Evolutionary conservation across 1,140 invertebrate species (phyloP).

Genomic region (Heterodera carotae): DNA sequence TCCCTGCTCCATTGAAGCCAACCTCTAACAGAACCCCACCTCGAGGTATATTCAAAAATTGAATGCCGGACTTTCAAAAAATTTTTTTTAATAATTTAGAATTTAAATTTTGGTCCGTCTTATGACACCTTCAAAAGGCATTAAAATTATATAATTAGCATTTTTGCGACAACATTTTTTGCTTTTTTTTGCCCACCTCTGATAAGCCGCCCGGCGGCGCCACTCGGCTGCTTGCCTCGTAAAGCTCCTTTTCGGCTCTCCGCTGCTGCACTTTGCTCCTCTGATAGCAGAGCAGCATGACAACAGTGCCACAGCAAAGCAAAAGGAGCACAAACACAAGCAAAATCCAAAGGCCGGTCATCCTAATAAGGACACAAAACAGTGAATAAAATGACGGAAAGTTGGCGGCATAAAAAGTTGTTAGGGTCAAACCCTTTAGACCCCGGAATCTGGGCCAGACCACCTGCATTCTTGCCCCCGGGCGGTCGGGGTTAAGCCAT

Average conservation of each 20-base stretch:
- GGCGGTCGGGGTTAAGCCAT: too few species aligned
- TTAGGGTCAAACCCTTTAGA: too few species aligned
- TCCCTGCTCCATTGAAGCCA: too few species aligned
- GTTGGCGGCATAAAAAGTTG: slow-evolving; percentile 11
- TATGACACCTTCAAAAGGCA: too few species aligned
- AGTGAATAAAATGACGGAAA: not conserved
- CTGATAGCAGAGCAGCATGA: slow-evolving; percentile 63
- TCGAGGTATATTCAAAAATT: too few species aligned
- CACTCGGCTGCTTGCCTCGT: slow-evolving; percentile 32
- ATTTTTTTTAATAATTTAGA: too few species aligned
- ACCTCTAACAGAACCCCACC: too few species aligned
- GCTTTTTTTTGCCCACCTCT: not conserved
- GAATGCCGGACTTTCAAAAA: too few species aligned
- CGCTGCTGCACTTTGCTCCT: slow-evolving; percentile 56
- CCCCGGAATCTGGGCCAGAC: too few species aligned
- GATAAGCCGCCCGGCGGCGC: not conserved
- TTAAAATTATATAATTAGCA: too few species aligned
- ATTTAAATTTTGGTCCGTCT: too few species aligned
- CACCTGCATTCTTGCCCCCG: too few species aligned
- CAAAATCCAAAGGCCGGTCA: slow-evolving; percentile 61
- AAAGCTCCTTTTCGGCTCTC: slow-evolving; percentile 55
- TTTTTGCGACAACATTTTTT: not conserved
- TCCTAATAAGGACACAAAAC: slow-evolving; percentile 49
- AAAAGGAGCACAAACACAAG: slow-evolving; percentile 61
- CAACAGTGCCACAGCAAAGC: slow-evolving; percentile 54